Base-by-base conservation (phyloP, 2,113 vertebrate species). In the Triplophysa siluroides region DNA sequence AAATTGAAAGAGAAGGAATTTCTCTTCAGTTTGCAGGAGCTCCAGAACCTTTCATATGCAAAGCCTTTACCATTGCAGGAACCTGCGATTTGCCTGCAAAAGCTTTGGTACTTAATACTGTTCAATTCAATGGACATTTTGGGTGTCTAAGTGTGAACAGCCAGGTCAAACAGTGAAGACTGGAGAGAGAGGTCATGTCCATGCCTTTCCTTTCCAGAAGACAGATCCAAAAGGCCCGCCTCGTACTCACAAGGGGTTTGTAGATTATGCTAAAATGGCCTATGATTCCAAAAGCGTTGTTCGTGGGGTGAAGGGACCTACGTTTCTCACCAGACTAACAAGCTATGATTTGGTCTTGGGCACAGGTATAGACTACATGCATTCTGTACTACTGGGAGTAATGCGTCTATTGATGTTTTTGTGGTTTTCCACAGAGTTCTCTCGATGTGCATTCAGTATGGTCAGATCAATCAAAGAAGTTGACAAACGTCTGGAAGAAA, bases 71-170 rank as follows among this genome's bases (percentile, higher is more conserved):
- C n/a, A n/a, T n/a, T n/a, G n/a, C n/a, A n/a, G n/a, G n/a, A n/a
- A n/a, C n/a, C n/a, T n/a, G n/a, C n/a, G n/a, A n/a, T n/a, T n/a
- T n/a, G n/a, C n/a, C n/a, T n/a, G n/a, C n/a, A n/a, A 86, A 86
- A 67, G 81, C 85, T 61, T 76, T 84, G 24, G 80, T 86, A 13
- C 67, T 85, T 26, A 84, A 84, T 69, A 12, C 78, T 50, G 78
- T 83, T 56, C 84, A 85, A 33, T 86, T 60, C 68, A 83, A 72
- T 78, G 78, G 71, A 12, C 18, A 81, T 16, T 86, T 68, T 79
- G 70, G 76, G 11, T 85, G 80, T 72, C 24, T 68, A 6, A 82
- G 29, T 86, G 82, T 86, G 73, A 86, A 66, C 77, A 82, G 74
- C 82, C 76, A 58, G 79, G 79, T 8, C 19, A 76, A 45, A 83